These are phyloP conservation scores for Steinernema khuongi DNA, from an alignment of 1,140 invertebrate genomes.

Conservation along the genomic window DNA sequence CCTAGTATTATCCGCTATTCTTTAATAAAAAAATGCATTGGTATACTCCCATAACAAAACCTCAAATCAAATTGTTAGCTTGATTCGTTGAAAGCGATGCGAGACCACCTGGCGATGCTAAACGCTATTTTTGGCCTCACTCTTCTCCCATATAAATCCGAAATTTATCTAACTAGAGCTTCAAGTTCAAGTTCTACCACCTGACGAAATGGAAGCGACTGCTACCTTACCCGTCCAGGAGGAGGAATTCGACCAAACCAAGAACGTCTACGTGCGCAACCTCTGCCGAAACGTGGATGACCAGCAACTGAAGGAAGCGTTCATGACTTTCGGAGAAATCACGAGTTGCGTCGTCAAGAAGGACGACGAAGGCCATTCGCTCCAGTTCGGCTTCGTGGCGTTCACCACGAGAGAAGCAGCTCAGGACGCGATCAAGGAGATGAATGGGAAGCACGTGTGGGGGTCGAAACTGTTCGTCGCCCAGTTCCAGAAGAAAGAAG, in stretches of 20 bases:
- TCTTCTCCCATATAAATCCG: no score
- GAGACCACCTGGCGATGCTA: no score
- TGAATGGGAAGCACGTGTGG: background rate
- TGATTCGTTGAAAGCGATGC: no score
- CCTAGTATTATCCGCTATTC: no score
- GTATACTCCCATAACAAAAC: no score
- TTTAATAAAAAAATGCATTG: no score
- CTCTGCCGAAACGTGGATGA: background rate
- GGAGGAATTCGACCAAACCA: background rate
- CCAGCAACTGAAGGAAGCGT: background rate
- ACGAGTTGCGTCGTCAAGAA: background rate
- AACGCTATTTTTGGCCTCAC: no score
- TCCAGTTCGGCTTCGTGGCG: background rate
- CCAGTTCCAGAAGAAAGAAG: background rate
- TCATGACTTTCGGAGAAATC: background rate
- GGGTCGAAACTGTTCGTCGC: background rate
- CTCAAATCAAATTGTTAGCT: no score
- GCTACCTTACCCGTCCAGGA: background rate
- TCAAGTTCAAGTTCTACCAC: no score
- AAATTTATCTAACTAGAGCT: no score
- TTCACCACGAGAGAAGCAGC: background rate
- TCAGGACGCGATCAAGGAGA: background rate
- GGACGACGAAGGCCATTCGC: background rate
- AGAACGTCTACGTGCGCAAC: background rate
- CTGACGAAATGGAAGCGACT: background rate